phyloP scores from a whole-genome alignment of 2,113 vertebrate species.

The Plecturocebus donacophilus region DNA sequence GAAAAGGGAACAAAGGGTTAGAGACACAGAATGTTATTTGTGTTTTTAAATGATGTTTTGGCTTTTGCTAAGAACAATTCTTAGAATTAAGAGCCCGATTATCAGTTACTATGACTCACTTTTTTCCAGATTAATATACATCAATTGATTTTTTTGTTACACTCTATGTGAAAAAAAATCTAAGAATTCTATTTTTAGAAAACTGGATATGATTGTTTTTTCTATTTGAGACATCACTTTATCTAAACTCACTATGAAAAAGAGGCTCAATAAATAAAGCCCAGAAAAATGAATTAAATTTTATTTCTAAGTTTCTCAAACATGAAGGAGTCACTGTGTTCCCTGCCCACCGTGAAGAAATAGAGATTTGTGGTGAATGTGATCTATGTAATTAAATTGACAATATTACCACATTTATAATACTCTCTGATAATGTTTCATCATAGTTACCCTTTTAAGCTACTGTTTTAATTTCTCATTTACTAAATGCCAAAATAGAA shows the following conservation, averaged over 20 bases:
- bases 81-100: neutral
- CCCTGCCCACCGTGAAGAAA: neutral
- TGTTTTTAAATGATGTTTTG: neutral
- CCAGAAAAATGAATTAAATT: neutral
- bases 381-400: neutral
- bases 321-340: neutral
- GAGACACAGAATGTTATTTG: neutral
- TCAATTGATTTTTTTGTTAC: neutral
- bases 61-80: neutral
- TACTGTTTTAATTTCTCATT: neutral
- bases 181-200: slow-evolving; percentile 35
- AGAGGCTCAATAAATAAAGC: neutral
- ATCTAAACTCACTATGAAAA: neutral
- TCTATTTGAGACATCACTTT: neutral
- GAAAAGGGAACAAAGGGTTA: neutral
- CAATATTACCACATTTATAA: neutral
- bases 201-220: neutral
- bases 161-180: neutral
- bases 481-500: neutral
- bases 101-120: neutral
- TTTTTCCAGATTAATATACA: slow-evolving; percentile 8
- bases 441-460: neutral
- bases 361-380: neutral
- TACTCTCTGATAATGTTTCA: neutral
- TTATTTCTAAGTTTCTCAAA: neutral